Conservation (phyloP, 2,113 vertebrate species). For the Silurus meridionalis region DNA sequence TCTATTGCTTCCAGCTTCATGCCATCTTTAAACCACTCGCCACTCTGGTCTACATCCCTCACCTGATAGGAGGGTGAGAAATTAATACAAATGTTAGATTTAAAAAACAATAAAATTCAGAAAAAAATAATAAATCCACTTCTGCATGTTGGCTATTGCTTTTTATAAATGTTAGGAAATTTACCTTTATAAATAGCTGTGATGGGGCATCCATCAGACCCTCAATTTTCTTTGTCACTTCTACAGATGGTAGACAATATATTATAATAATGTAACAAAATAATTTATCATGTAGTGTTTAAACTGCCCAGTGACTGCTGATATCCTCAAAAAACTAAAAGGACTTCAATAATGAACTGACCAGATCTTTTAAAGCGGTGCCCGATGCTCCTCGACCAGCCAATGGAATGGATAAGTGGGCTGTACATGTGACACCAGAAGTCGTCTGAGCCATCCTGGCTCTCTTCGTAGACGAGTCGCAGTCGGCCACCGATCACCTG, state of each 20-base stretch:
- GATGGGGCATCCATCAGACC: constrained; percentile 88
- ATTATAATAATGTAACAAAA: background rate
- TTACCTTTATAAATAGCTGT: constrained; percentile 92
- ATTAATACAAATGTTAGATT: background rate
- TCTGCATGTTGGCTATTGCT: background rate
- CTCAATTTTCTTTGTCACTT: constrained; percentile 92
- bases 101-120: background rate
- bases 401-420: constrained; percentile 92
- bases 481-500: constrained; percentile 92
- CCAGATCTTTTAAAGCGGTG: constrained; percentile 97
- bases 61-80: constrained; percentile 70
- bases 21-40: constrained; percentile 96
- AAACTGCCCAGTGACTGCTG: background rate
- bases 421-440: constrained; percentile 99
- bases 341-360: constrained; percentile 64
- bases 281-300: background rate
- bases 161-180: constrained; percentile 9
- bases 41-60: constrained; percentile 91
- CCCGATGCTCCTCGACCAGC: constrained; percentile 96
- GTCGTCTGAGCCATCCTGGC: constrained; percentile 90
- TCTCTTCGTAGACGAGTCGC: constrained; percentile 92
- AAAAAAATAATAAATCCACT: background rate
- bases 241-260: constrained; percentile 64
- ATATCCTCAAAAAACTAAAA: background rate
- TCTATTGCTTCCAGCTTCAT: constrained; percentile 99